phyloP scores from a whole-genome alignment of 1,140 invertebrate genomes.

The Panagrolaimus sp. region DNA sequence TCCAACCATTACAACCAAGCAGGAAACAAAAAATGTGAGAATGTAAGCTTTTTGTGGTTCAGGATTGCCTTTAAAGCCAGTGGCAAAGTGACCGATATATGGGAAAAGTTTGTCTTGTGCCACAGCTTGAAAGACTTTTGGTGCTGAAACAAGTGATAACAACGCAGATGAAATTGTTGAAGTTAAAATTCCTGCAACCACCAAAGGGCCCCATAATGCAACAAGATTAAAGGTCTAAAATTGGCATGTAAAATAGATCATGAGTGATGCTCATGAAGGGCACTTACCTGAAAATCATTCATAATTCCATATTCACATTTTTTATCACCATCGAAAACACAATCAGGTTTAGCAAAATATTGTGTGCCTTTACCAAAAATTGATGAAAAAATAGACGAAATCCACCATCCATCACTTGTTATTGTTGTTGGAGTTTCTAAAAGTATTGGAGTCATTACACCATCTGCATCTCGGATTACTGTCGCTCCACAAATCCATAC shows the following conservation, averaged over 20 bases:
- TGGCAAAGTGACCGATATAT: slow-evolving; percentile 81
- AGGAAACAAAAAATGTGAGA: slow-evolving; percentile 80
- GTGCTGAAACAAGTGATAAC: not conserved
- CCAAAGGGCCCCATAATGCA: slow-evolving; percentile 79
- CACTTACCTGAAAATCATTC: slow-evolving; percentile 66
- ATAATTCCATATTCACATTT: slow-evolving; percentile 69
- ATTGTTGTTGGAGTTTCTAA: not conserved
- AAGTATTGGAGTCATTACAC: slow-evolving; percentile 16
- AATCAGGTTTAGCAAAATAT: slow-evolving; percentile 25
- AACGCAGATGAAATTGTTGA: slow-evolving; percentile 88
- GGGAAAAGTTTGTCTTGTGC: slow-evolving; percentile 92
- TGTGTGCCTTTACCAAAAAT: not conserved
- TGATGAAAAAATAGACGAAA: slow-evolving; percentile 3
- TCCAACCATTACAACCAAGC: slow-evolving; percentile 59
- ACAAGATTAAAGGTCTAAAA: slow-evolving; percentile 73
- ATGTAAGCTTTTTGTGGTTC: slow-evolving; percentile 88
- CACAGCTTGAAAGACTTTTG: slow-evolving; percentile 72
- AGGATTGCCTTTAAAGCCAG: slow-evolving; percentile 80
- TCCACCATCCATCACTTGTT: not conserved
- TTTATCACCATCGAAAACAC: slow-evolving; percentile 30
- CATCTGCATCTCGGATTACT: slow-evolving; percentile 26
- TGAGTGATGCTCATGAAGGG: too few relatives aligned
- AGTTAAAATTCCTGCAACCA: slow-evolving; percentile 89
- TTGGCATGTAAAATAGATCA: too few relatives aligned
- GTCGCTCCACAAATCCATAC: slow-evolving; percentile 56